phyloP scores from a whole-genome alignment of 2,797 vertebrate species.

The Danio tinwini region DNA sequence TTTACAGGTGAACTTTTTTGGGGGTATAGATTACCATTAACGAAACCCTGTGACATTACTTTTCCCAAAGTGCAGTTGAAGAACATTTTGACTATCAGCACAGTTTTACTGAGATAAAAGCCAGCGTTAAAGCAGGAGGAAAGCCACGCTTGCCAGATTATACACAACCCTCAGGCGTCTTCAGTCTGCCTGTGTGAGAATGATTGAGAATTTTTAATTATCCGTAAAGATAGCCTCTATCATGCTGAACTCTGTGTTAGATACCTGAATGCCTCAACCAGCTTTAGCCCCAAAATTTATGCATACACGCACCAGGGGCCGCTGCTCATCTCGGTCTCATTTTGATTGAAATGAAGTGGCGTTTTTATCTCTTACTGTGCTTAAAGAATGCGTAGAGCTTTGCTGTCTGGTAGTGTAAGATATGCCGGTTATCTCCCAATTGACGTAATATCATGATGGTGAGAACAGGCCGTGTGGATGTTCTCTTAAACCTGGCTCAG shows the following conservation, averaged over 20 bases:
- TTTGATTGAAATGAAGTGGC: slow-evolving; percentile 41
- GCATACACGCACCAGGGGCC: neutral
- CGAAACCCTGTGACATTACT: slow-evolving; percentile 1
- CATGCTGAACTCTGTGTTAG: neutral
- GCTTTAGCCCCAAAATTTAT: neutral
- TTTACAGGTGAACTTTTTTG: slow-evolving; percentile 8
- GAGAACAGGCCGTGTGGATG: neutral
- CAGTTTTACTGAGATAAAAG: slow-evolving; percentile 26
- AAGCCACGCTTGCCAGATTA: slow-evolving; percentile 26
- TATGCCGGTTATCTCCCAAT: slow-evolving; percentile 31
- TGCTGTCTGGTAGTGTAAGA: slow-evolving; percentile 20
- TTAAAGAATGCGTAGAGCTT: slow-evolving; percentile 21
- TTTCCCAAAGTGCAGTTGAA: slow-evolving; percentile 7
- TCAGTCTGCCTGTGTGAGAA: slow-evolving; percentile 34
- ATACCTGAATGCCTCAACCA: slow-evolving; percentile 27
- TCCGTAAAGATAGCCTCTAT: slow-evolving; percentile 31
- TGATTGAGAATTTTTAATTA: slow-evolving; percentile 44
- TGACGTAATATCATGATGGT: slow-evolving; percentile 8
- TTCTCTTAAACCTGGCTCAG: slow-evolving; percentile 15
- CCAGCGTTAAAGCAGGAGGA: neutral
- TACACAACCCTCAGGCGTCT: slow-evolving; percentile 21
- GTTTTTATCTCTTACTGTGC: slow-evolving; percentile 39
- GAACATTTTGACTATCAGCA: neutral
- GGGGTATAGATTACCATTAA: slow-evolving; percentile 7
- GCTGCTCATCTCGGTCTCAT: neutral